Base-by-base conservation (phyloP, 2,113 vertebrate species). In the Phasianus colchicus region DNA sequence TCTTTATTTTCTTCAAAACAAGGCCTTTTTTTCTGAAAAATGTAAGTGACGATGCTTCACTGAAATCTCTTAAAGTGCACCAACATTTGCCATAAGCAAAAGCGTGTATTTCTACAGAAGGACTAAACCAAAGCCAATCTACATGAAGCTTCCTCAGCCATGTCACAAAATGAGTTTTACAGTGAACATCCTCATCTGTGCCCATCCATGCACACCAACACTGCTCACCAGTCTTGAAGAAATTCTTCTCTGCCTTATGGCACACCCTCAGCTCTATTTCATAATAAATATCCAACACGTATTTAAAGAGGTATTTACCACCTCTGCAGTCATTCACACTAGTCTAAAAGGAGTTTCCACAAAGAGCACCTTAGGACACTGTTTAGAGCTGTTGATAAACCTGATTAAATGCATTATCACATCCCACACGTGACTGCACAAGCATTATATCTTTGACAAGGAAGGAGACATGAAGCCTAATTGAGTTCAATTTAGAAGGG, bases 361-460 rank as follows among this genome's bases (percentile, higher is more conserved):
- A 83, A 77, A 83, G 70, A 75, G 76, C 83, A 91, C 48, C 88
- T 86, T 15, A 95, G 85, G 89, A 83, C 81, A 81, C 0, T 3
- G 60, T 72, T 67, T 45, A 63, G 82, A 91, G 60, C 17, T 71
- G 90, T 32, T 90, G 88, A 52, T 85, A 88, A 52, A 78, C 64
- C 69, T 91, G 91, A 93, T 87, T 91, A 64, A 88, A 93, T 92
- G 83, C 65, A 74, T 92, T 77, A 14, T 87, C 92, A 91, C 84
- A 71, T 74, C 67, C 84, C 52, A 80, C 45, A 12, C 40, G 89
- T 71, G 75, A 83, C 82, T 67, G 67, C 38, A 83, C 67, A 85
- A 77, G 47, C 50, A 93, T 74, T 88, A 47, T 70, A 54, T 72
- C 85, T 55, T 83, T 81, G 87, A 90, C 85, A 91, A 34, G 4